Evolutionary conservation across 2,113 vertebrate species (phyloP).

Genomic region (Tragelaphus buxtoni): DNA sequence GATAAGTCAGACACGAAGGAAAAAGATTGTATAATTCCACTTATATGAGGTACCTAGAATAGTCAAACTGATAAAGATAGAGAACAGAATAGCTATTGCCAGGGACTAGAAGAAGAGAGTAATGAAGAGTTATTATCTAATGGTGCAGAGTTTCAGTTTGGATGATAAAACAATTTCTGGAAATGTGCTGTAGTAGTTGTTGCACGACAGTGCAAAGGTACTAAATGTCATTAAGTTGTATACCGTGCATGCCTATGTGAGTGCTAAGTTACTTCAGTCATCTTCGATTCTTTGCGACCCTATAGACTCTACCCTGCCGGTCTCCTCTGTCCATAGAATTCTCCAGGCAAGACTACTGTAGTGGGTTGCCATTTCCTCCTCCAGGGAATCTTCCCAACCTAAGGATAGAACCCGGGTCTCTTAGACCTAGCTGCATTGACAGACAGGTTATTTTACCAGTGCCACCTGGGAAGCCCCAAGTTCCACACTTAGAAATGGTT

Average conservation of each 20-base stretch:
- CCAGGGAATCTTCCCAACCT: neutral
- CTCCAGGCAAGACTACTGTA: neutral
- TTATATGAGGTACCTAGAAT: neutral
- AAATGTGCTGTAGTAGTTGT: neutral
- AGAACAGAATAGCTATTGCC: neutral
- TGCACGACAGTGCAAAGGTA: neutral
- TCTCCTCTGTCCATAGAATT: neutral
- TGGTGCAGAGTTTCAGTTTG: neutral
- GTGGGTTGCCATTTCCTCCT: neutral
- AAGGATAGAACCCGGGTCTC: fast-evolving
- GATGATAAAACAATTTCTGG: neutral
- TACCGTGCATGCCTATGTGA: neutral
- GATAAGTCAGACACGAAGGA: neutral
- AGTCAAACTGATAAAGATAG: neutral
- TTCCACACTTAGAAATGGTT: neutral
- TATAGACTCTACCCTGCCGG: neutral
- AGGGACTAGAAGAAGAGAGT: neutral
- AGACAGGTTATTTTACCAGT: neutral
- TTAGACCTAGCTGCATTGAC: neutral
- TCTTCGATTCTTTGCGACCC: neutral
- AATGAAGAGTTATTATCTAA: neutral
- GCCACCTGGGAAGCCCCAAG: neutral
- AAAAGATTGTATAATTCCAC: neutral
- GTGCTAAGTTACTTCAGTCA: neutral
- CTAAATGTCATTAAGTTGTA: neutral